These are phyloP conservation scores for Lateolabrax maculatus DNA, from an alignment of 2,797 vertebrate genomes.

Conservation along the genomic window DNA sequence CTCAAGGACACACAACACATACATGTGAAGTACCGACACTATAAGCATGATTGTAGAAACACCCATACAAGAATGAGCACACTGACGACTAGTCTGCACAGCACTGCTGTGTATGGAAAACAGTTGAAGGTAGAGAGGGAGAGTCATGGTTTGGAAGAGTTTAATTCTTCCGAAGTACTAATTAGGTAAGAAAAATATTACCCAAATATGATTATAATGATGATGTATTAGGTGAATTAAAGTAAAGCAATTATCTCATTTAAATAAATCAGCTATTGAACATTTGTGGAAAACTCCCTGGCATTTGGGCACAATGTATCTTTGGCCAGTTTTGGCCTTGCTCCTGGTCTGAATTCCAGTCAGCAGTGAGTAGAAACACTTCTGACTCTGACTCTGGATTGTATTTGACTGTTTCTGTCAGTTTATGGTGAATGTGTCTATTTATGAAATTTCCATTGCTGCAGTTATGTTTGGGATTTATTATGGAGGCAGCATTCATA, in stretches of 20 bases:
- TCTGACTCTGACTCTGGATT: constrained; percentile 10
- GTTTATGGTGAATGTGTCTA: constrained; percentile 17
- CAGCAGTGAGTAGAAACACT: constrained; percentile 4
- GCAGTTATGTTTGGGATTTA: constrained; percentile 24
- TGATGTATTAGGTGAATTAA: constrained; percentile 66
- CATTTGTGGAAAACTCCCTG: constrained; percentile 39
- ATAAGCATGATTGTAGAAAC: background rate
- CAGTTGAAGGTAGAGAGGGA: constrained; percentile 30
- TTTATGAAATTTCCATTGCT: constrained; percentile 22
- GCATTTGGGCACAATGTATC: constrained; percentile 4
- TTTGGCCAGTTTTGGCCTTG: constrained; percentile 5
- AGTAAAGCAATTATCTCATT: constrained; percentile 51
- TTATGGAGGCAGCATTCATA: constrained; percentile 1
- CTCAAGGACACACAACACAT: constrained; percentile 1
- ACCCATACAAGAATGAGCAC: constrained; percentile 3
- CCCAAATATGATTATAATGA: constrained; percentile 65
- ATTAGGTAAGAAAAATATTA: constrained; percentile 58
- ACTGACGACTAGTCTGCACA: constrained; percentile 6
- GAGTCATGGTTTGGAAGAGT: constrained; percentile 60
- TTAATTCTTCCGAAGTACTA: constrained; percentile 54
- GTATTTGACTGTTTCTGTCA: constrained; percentile 10
- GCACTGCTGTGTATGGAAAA: constrained; percentile 45
- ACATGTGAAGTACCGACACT: background rate
- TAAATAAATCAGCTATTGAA: constrained; percentile 48
- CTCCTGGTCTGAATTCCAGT: constrained; percentile 27